Evolutionary conservation across 2,797 vertebrate genomes (phyloP), one percentile per base, ranked within the genome.

Genomic region (Rhyacichthys aspro): DNA sequence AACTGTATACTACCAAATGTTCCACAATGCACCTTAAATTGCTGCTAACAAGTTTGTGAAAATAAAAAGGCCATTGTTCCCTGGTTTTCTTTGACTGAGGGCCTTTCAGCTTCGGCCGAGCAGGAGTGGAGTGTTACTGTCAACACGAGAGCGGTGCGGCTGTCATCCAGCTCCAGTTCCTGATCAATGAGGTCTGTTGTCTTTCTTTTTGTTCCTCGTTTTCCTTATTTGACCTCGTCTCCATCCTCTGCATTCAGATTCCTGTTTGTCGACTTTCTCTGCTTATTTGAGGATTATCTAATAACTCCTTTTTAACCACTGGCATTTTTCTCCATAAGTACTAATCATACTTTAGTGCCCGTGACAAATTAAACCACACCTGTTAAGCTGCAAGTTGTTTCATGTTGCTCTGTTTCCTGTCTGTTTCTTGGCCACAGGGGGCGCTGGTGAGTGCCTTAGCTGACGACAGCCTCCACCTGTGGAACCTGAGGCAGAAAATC

Each of bases 381-480:
- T 28, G 4, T 2, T 5, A 28, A 28, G 23, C 23, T 6, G 7
- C 23, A 28, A 28, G 10, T 38, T 11, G 1, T 52, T 42, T 61
- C 18, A 17, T 54, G n/a, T 18, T 37, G 3, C 8, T 37, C 48
- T 12, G 1, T 11, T 17, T 7, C 7, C 9, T 11, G 5, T 36
- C 8, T 49, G 18, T 74, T 54, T 52, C 47, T 36, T 72, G 52
- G 58, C 61, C 14, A 52, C 71, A 99, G 98, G 98, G 98, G 93
- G 98, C 98, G 66, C 95, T 99, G 77, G 98, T 99, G 91, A 99
- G 96, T 93, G 96, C 95, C 93, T 95, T 98, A 94, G 93, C 96
- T 84, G 98, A 99, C 84, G 98, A 99, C 88, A 98, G 95, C 78
- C 89, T 99, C 84, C 97, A 99, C 79, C 90, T 99, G 80, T 99